Evolutionary conservation across 2,888 invertebrate species (phyloP), one percentile per base, ranked within the genome.

Genomic region (Gisinianus flammeolus): DNA sequence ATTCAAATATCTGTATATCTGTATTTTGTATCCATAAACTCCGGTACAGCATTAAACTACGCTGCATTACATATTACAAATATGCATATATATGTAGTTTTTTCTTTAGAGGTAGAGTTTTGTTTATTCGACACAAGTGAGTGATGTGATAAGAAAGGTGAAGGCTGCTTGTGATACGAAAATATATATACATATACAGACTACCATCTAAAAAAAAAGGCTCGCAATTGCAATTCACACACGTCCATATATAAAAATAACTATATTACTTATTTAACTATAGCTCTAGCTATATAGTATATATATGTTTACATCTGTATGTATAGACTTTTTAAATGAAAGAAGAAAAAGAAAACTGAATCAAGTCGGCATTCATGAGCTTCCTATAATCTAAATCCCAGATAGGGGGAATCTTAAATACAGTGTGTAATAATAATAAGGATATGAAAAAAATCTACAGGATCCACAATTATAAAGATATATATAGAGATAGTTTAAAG

Each of bases 341-440:
- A 8, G 31, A 12, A 35, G 68, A 35, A 31, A 66, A 33, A 30
- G n/a, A 54, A 71, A 69, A 28, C 28, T 54, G 30, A 73, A 73
- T 58, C 62, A 62, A 73, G 73, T 62, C 73, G 73, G 73, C 62
- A 73, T 73, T 73, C 16, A 62, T 62, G 73, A 73, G 73, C 73
- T 73, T 73, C 73, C 44, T 44, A 44, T 44, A 44, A 44, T 44
- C 44, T 44, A 19, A 44, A 44, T 44, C 44, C 73, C 73, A 62
- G 33, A 58, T 72, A 58, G 16, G 33, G 16, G 33, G 73, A 62
- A 35, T 73, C 33, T 35, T 73, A 6, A 16, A 44, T 6, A 35
- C 35, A 35, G 26, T 58, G 33, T 72, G 19, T 72, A 62, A 62
- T 35, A 22, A 44, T 62, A 62, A 62, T 73, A 33, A 58, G 12